phyloP scores from a whole-genome alignment of 2,113 vertebrate species.

The Ellobius talpinus region DNA sequence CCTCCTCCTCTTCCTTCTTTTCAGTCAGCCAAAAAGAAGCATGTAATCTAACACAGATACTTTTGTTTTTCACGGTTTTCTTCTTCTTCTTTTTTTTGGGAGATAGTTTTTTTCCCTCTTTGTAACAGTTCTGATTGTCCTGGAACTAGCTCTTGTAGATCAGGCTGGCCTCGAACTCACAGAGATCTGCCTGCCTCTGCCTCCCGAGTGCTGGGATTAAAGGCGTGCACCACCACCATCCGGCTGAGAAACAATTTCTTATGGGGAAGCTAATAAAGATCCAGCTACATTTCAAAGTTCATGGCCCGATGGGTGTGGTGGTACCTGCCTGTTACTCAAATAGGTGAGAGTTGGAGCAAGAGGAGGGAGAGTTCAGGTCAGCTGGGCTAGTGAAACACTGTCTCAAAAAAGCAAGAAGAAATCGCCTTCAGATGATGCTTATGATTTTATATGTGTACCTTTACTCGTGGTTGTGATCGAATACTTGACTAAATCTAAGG shows the following conservation, averaged over 20 bases:
- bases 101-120: too few species aligned
- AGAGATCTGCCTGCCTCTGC: too few species aligned
- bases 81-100: too few species aligned
- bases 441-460: neutral
- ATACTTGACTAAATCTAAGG: neutral
- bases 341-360: neutral
- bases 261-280: neutral
- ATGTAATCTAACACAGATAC: neutral
- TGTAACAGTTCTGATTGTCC: too few species aligned
- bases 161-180: too few species aligned
- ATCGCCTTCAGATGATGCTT: neutral
- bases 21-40: neutral
- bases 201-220: too few species aligned
- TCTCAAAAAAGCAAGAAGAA: neutral
- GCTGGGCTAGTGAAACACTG: neutral
- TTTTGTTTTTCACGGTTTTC: neutral
- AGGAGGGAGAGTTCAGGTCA: neutral
- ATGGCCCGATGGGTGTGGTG: neutral
- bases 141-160: too few species aligned
- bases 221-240: too few species aligned
- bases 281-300: neutral
- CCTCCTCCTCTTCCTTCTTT: too few species aligned
- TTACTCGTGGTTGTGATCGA: neutral
- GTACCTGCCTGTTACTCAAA: neutral
- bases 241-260: neutral